Percentiles rank a stretch among this genome's conserved stretches.
These are phyloP conservation scores for Galemys pyrenaicus DNA, from an alignment of 2,113 vertebrate species.

Conservation along the genomic window DNA sequence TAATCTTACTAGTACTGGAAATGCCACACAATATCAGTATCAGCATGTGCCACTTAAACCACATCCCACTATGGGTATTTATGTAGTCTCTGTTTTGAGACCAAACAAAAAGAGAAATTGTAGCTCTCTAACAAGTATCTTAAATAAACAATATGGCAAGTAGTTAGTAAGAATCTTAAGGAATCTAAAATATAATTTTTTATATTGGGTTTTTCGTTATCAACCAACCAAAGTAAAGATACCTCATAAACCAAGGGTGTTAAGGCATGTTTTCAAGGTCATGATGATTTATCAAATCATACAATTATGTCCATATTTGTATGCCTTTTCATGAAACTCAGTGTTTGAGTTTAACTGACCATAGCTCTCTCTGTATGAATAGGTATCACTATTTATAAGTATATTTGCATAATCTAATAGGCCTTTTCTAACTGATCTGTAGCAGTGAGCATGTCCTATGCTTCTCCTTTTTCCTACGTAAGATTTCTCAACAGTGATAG, in stretches of 20 bases:
- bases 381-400: not conserved
- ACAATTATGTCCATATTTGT: not conserved
- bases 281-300: not conserved
- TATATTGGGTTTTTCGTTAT: not conserved
- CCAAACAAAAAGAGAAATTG: not conserved
- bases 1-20: conserved; percentile 75
- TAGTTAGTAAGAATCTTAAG: not conserved
- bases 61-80: not conserved
- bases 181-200: conserved; percentile 10
- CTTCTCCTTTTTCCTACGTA: not conserved
- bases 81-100: conserved; percentile 34
- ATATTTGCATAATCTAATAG: not conserved
- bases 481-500: not conserved
- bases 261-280: not conserved
- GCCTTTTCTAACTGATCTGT: not conserved
- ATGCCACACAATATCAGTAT: conserved; percentile 76
- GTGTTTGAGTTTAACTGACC: not conserved
- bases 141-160: conserved; percentile 29
- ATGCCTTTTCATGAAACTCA: not conserved
- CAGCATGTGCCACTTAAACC: not conserved
- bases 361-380: not conserved
- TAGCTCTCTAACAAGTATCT: not conserved
- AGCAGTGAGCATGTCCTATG: not conserved
- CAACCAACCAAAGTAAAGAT: not conserved
- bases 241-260: not conserved